Evolutionary conservation across 2,888 invertebrate genomes (phyloP), one percentile per base, ranked within the genome.

Genomic region (Ferrisia virgata): DNA sequence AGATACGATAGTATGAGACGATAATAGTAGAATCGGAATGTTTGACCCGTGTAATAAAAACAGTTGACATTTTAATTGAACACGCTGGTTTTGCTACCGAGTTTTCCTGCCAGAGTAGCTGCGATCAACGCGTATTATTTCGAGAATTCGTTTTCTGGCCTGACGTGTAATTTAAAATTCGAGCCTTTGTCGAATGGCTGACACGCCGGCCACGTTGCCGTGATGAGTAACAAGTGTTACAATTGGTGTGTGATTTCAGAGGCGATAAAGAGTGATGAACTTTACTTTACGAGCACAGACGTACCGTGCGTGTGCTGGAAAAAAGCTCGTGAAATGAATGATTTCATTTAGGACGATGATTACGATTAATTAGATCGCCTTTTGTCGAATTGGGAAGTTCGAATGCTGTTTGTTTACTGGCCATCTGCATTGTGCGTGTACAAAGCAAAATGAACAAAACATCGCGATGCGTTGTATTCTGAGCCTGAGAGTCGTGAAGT

Each of bases 11-110:
- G 58, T 58, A 22, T 22, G 58, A 69, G 33, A 72, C 33, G 33
- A n/a, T 22, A n/a, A n/a, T n/a, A n/a, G n/a, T n/a, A 11, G 22
- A 40, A 22, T 39, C 9, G 79, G 25, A 40, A 39, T 79, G 31
- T 39, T 79, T 79, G 47, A 79, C 79, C 79, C 47, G 79, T 25
- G 43, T 79, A 79, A 47, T 47, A 79, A 79, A 79, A 79, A 79
- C 40, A 79, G 28, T 79, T 79, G 79, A 79, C 79, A 79, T 47
- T 79, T 79, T 31, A 79, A 79, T 79, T 79, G 79, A 79, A 47
- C 47, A 31, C 8, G 9, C 9, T 43, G 25, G 76, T 76, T 36
- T 36, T 36, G 5, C 9, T 28, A 69, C n/a, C 2, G 69, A 31
- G 69, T 69, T 69, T 15, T 31, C n/a, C 28, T 69, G 69, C 69